These are phyloP conservation scores for Autographa gamma DNA, from an alignment of 2,888 invertebrate genomes.

Conservation along the genomic window DNA sequence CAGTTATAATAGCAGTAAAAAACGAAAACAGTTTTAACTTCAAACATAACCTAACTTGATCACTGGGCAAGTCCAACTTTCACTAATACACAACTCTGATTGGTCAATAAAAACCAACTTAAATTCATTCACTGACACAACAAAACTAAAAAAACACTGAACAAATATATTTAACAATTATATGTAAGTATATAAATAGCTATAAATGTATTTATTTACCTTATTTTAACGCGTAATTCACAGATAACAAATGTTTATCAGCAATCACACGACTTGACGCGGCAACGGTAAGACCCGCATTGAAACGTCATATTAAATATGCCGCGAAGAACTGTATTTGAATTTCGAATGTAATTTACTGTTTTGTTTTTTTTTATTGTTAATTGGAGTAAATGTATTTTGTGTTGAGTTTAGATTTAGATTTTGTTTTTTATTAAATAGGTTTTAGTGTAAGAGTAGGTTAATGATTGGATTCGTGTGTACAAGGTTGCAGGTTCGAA, in stretches of 20 bases:
- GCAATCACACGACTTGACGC: neutral
- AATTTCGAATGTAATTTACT: neutral
- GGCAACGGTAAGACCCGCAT: neutral
- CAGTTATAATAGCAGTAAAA: neutral
- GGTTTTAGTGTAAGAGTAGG: neutral
- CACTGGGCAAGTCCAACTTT: neutral
- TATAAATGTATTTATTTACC: neutral
- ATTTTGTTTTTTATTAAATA: too few species aligned
- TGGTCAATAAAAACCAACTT: neutral
- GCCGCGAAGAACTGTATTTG: neutral
- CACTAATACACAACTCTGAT: neutral
- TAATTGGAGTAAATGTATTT: neutral
- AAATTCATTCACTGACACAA: neutral
- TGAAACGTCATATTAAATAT: neutral
- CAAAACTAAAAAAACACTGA: neutral
- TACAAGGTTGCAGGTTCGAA: neutral
- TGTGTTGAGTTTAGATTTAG: neutral
- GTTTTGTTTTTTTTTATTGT: neutral
- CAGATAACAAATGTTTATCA: neutral
- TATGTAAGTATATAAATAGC: neutral
- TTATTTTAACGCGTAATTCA: neutral
- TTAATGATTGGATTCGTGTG: neutral
- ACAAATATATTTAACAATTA: neutral
- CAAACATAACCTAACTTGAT: neutral
- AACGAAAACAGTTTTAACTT: neutral